phyloP scores from a whole-genome alignment of 1,140 invertebrate species.

The Zophobas atratus region DNA sequence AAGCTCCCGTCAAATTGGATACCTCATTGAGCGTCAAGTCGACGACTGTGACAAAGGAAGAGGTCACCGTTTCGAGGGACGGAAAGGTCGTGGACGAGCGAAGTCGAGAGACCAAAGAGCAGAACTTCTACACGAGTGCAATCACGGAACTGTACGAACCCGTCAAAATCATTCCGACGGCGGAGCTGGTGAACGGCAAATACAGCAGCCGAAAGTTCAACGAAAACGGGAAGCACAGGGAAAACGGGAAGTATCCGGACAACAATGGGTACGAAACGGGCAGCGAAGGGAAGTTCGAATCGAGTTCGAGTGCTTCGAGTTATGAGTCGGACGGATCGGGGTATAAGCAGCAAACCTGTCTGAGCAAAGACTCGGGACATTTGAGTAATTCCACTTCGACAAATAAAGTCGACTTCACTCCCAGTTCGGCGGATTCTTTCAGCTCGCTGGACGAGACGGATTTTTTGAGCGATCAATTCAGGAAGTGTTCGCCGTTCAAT shows the following conservation, averaged over 20 bases:
- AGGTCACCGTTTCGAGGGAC: conserved; percentile 79
- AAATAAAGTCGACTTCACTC: conserved; percentile 64
- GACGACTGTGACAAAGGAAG: conserved; percentile 81
- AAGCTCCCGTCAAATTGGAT: conserved; percentile 81
- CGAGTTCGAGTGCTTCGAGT: conserved; percentile 65
- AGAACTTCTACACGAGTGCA: conserved; percentile 79
- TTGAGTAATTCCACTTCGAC: conserved; percentile 63
- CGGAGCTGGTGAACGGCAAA: conserved; percentile 63
- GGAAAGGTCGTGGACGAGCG: conserved; percentile 82
- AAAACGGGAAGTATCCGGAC: conserved; percentile 55
- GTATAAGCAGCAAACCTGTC: conserved; percentile 56
- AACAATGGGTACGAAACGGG: conserved; percentile 55
- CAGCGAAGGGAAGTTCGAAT: conserved; percentile 63
- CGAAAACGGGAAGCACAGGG: conserved; percentile 52
- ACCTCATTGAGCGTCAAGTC: conserved; percentile 83
- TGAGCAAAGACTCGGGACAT: conserved; percentile 66
- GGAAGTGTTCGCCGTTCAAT: conserved; percentile 56
- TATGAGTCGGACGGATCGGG: conserved; percentile 63
- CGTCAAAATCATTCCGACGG: conserved; percentile 70
- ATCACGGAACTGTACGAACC: conserved; percentile 82
- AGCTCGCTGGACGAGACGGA: conserved; percentile 67
- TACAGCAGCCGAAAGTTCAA: conserved; percentile 52
- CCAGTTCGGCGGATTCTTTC: conserved; percentile 64
- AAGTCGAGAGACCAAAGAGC: conserved; percentile 81
- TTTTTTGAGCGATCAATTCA: conserved; percentile 63